Conservation (phyloP, 2,888 invertebrate genomes). For the Scaptomyza polygonia region DNA sequence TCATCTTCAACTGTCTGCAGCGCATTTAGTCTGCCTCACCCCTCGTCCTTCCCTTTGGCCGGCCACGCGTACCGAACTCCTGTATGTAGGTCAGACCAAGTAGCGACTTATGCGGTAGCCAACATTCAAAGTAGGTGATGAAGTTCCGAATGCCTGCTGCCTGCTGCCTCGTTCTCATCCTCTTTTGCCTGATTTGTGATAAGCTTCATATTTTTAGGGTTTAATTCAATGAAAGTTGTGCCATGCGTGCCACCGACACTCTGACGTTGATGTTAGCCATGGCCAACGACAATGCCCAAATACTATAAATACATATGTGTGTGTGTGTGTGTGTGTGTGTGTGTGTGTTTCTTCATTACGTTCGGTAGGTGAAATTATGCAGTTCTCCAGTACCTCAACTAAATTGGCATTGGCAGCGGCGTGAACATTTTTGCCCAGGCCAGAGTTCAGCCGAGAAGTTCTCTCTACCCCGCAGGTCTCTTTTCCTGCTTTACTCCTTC, state of each 20-base stretch:
- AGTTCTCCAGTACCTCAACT: conserved; percentile 40
- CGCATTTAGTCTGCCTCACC: not conserved
- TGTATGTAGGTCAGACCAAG: conserved; percentile 68
- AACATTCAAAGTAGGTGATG: conserved; percentile 82
- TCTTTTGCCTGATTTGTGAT: conserved; percentile 80
- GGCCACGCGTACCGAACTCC: conserved; percentile 12
- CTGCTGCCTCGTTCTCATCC: not conserved
- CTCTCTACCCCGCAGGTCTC: conserved; percentile 6
- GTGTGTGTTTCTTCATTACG: conserved; percentile 3
- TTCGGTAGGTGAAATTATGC: conserved; percentile 72
- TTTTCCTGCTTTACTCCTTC: conserved; percentile 28
- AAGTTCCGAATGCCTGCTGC: conserved; percentile 60
- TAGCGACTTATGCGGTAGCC: conserved; percentile 73
- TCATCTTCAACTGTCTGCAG: conserved; percentile 55
- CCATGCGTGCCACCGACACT: conserved; percentile 50
- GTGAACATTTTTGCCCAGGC: conserved; percentile 72
- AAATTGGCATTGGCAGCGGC: conserved; percentile 53
- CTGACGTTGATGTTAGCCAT: conserved; percentile 14
- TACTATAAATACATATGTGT: conserved; percentile 4
- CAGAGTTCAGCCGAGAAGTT: conserved; percentile 64
- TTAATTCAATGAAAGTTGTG: conserved; percentile 79
- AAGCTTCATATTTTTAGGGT: conserved; percentile 81
- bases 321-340: not conserved
- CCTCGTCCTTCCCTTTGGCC: not conserved
- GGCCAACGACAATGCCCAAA: conserved; percentile 52